Conservation (phyloP, 2,888 invertebrate species). For the Drosophila sordidapex region DNA sequence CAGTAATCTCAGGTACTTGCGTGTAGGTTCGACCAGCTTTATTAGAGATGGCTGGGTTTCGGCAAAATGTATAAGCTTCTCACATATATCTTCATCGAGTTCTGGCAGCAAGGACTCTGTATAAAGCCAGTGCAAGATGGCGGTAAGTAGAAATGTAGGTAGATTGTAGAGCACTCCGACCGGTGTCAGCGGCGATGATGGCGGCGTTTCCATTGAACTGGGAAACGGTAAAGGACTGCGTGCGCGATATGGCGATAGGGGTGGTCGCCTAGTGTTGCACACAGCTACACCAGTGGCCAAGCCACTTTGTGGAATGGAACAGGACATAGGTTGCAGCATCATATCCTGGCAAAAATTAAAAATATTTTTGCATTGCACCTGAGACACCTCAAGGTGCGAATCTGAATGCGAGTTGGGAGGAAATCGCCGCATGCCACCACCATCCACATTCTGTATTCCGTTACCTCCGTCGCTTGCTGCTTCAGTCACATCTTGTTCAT, state of each 20-base stretch:
- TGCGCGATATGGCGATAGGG: conserved; percentile 82
- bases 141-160: conserved; percentile 87
- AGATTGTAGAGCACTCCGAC: conserved; percentile 87
- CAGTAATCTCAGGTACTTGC: conserved; percentile 87
- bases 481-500: conserved; percentile 11
- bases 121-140: conserved; percentile 88
- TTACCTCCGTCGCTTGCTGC: not conserved
- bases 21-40: conserved; percentile 87
- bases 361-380: conserved; percentile 77
- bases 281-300: conserved; percentile 30
- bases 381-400: conserved; percentile 79
- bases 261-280: conserved; percentile 78
- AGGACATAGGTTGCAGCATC: conserved; percentile 62
- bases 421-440: conserved; percentile 63
- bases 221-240: conserved; percentile 82
- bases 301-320: conserved; percentile 36
- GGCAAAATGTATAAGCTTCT: conserved; percentile 86
- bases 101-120: conserved; percentile 88
- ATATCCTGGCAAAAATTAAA: conserved; percentile 83
- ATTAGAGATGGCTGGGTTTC: conserved; percentile 86
- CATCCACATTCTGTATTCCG: conserved; percentile 44
- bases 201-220: conserved; percentile 82
- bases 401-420: conserved; percentile 81
- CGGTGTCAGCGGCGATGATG: conserved; percentile 83
- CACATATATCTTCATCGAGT: conserved; percentile 87